Evolutionary conservation across 2,888 invertebrate species (phyloP), one percentile per base, ranked within the genome.

Genomic region (Zele albiditarsus): DNA sequence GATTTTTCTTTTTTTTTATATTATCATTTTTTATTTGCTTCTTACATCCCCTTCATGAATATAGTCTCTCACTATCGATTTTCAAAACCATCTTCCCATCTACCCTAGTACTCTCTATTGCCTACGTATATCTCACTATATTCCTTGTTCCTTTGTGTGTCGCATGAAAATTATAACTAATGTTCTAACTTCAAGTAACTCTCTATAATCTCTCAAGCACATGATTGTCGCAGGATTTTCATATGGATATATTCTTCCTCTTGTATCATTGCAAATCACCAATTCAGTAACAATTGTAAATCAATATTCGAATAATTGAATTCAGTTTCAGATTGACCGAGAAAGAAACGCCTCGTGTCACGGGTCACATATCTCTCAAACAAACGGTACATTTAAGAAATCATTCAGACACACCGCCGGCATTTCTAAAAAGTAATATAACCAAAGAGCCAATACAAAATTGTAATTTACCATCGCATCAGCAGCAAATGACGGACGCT

Each of bases 291-390:
- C 27, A 25, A 23, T 28, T 28, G 28, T 28, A 57, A 33, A 53
- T 53, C 20, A n/a, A 69, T 69, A 38, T 46, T 27, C 3, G 12
- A 67, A 67, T 46, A n/a, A 67, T 31, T 14, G 0, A 58, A 75
- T 84, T 83, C 72, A 84, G 81, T 88, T 87, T 77, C 87, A 88
- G 88, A 79, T 82, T 84, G 72, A 67, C 82, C 73, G 84, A 82
- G 71, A 82, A 81, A 72, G 80, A 80, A 53, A 81, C 70, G 28
- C 65, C 33, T n/a, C 73, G 46, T 60, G 67, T 53, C 27, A 82
- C 85, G 71, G 87, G 88, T 77, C 88, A 89, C 76, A 83, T 88
- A 69, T 88, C 89, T 66, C 70, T 89, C 25, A 89, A 87, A 66
- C 87, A 88, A 81, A 87, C 88, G 20, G 85, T 80, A 65, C 85